A percentile compares a stretch with the other conserved stretches of the same genome.
phyloP scores from a whole-genome alignment of 2,113 vertebrate species.

The Passer domesticus region DNA sequence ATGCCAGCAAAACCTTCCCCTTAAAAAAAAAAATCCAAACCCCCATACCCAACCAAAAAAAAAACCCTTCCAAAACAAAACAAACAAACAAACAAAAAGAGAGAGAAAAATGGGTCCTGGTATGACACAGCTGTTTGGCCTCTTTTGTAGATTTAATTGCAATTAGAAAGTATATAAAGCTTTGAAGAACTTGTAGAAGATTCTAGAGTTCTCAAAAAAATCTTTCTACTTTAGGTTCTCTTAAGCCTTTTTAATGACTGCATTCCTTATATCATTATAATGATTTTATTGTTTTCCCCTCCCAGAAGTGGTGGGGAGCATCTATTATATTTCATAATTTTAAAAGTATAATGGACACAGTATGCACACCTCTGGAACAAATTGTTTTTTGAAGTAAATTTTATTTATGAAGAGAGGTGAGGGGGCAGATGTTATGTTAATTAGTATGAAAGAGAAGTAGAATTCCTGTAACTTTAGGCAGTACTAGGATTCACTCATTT shows the following conservation, averaged over 20 bases:
- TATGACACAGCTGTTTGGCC: not conserved
- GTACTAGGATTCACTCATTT: not conserved
- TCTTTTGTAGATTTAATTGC: not conserved
- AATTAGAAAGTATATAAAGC: not conserved
- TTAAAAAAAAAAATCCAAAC: not conserved
- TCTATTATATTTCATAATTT: not conserved
- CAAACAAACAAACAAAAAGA: not conserved
- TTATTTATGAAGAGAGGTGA: not conserved
- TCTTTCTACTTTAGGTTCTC: not conserved
- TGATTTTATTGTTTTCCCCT: not conserved
- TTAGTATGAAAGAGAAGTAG: not conserved
- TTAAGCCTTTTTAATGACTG: not conserved
- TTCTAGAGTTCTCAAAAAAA: not conserved
- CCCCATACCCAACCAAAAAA: not conserved
- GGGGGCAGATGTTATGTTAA: not conserved
- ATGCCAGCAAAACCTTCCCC: not conserved
- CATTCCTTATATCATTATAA: not conserved
- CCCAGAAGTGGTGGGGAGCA: not conserved
- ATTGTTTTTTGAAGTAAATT: not conserved
- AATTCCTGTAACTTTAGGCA: not conserved
- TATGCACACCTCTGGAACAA: not conserved
- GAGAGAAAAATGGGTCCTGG: not conserved
- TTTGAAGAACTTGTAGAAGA: not conserved
- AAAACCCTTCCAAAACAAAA: not conserved
- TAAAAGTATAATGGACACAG: not conserved